Percentiles rank a stretch among this genome's conserved stretches.
These are phyloP conservation scores for Lasiurus cinereus DNA, from an alignment of 2,113 vertebrate genomes.

Conservation along the genomic window DNA sequence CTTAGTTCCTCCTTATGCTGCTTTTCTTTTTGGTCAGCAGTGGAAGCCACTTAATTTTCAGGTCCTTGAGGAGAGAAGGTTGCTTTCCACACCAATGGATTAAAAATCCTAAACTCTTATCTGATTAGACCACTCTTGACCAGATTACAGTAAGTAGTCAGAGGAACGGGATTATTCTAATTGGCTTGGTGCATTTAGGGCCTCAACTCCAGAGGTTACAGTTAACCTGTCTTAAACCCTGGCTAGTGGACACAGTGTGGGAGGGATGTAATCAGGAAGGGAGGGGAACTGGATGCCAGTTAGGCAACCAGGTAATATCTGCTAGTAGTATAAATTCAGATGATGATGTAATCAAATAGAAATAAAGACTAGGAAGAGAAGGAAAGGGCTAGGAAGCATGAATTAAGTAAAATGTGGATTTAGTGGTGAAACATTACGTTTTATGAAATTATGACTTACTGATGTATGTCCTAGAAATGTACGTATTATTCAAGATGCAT, in stretches of 20 bases:
- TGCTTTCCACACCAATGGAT: not conserved
- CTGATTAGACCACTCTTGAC: conserved; percentile 50
- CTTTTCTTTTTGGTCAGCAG: not conserved
- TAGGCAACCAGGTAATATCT: not conserved
- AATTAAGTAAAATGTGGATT: not conserved
- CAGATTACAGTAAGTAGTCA: conserved; percentile 3
- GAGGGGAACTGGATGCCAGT: not conserved
- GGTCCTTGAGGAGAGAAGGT: not conserved
- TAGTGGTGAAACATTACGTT: not conserved
- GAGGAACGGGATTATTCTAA: not conserved
- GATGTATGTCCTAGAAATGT: conserved; percentile 26
- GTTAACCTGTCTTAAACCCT: not conserved
- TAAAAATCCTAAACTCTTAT: not conserved
- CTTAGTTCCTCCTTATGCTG: not conserved
- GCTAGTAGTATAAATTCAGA: not conserved
- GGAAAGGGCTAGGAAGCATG: not conserved
- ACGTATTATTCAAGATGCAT: not conserved
- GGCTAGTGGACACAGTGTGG: not conserved
- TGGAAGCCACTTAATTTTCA: not conserved
- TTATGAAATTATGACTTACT: conserved; percentile 3
- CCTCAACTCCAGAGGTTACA: not conserved
- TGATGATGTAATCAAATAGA: conserved; percentile 1
- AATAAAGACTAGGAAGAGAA: conserved; percentile 13
- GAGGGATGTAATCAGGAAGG: not conserved
- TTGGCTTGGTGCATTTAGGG: not conserved